These are phyloP conservation scores for Collichthys lucidus DNA, from an alignment of 2,113 vertebrate genomes.

Conservation along the genomic window DNA sequence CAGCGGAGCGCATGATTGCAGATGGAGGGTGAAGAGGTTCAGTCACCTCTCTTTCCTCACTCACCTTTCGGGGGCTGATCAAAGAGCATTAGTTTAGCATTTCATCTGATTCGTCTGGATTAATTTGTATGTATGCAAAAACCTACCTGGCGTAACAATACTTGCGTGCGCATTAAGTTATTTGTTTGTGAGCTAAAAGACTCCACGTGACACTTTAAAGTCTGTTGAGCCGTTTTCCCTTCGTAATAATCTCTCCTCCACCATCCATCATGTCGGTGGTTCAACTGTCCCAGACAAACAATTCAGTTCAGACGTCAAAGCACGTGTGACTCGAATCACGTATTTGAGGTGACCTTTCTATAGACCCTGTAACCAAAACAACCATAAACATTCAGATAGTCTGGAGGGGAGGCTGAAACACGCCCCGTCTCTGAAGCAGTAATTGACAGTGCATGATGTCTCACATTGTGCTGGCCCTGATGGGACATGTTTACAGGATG, in stretches of 20 bases:
- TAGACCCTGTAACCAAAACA: constrained; percentile 73
- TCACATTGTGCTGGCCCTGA: constrained; percentile 27
- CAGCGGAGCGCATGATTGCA: constrained; percentile 27
- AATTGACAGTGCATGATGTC: constrained; percentile 62
- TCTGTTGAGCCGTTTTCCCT: constrained; percentile 66
- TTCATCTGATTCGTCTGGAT: fast-evolving
- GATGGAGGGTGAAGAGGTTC: constrained; percentile 45
- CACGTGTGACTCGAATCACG: constrained; percentile 58
- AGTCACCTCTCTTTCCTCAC: constrained; percentile 37
- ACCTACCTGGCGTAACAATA: neutral
- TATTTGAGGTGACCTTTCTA: constrained; percentile 66
- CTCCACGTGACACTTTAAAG: constrained; percentile 42
- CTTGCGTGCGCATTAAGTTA: neutral
- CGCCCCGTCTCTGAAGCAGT: constrained; percentile 28
- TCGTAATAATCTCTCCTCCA: constrained; percentile 59
- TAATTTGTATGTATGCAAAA: neutral
- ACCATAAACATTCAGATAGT: constrained; percentile 61
- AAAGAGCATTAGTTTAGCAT: constrained; percentile 3
- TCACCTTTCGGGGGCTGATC: constrained; percentile 16
- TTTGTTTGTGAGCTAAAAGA: constrained; percentile 35
- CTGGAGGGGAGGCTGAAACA: constrained; percentile 31
- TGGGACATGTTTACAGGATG: constrained; percentile 8
- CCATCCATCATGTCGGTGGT: constrained; percentile 58
- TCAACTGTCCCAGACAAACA: constrained; percentile 49
- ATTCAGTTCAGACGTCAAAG: constrained; percentile 38